Evolutionary conservation across 2,113 vertebrate species (phyloP).

Genomic region (Dolichotis patagonum): DNA sequence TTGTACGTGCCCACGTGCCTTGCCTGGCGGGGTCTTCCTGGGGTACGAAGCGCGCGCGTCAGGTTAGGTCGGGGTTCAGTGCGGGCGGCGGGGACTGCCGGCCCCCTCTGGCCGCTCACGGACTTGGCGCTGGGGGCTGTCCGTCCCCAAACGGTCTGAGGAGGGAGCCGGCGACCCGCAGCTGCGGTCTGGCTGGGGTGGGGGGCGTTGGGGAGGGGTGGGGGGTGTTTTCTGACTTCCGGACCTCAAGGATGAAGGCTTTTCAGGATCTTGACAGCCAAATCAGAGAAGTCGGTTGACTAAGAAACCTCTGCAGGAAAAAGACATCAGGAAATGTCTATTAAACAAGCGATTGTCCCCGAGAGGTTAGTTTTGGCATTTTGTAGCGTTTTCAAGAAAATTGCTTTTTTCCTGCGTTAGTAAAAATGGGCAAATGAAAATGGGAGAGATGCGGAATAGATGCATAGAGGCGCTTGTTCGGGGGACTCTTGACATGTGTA

Average conservation of each 20-base stretch:
- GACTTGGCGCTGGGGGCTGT: background rate
- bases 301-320: background rate
- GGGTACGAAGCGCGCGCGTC: background rate
- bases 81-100: background rate
- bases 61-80: background rate
- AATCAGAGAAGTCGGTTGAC: background rate
- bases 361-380: slow-evolving; percentile 16
- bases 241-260: background rate
- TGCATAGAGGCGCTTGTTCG: background rate
- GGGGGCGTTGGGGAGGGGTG: no score
- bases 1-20: background rate
- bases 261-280: background rate
- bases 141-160: background rate
- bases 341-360: background rate
- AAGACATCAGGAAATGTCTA: background rate
- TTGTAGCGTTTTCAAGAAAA: slow-evolving; percentile 16
- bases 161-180: background rate
- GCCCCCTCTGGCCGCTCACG: background rate
- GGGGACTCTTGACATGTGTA: slow-evolving; percentile 33
- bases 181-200: background rate
- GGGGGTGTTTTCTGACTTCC: background rate
- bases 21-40: background rate
- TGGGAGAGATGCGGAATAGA: background rate
- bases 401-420: background rate
- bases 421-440: background rate